phyloP scores from a whole-genome alignment of 2,797 vertebrate species.

The Arrhamphus sclerolepis region DNA sequence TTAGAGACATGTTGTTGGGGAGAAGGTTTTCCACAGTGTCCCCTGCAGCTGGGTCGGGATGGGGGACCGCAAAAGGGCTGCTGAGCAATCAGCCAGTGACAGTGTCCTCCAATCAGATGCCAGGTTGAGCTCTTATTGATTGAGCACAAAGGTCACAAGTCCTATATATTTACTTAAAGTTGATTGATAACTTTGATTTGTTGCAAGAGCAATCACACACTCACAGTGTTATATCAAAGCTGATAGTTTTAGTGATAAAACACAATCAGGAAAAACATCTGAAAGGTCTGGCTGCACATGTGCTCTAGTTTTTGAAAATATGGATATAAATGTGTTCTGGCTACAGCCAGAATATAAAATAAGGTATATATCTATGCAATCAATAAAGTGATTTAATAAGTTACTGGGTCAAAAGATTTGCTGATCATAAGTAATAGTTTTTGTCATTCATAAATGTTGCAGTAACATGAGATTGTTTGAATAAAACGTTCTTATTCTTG shows the following conservation, averaged over 20 bases:
- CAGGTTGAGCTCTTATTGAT: slow-evolving; percentile 40
- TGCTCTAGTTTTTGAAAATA: no score
- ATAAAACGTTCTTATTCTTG: no score
- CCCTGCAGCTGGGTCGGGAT: background rate
- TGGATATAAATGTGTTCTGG: no score
- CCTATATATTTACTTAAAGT: slow-evolving; percentile 60
- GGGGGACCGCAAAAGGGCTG: slow-evolving; percentile 6
- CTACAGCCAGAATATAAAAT: no score
- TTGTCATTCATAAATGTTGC: no score
- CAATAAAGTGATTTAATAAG: no score
- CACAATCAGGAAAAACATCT: background rate
- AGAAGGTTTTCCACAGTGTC: slow-evolving; percentile 22
- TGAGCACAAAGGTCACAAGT: slow-evolving; percentile 64
- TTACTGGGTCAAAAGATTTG: no score
- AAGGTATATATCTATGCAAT: no score
- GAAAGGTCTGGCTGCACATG: no score
- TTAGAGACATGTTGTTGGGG: slow-evolving; percentile 56
- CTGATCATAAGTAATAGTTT: no score
- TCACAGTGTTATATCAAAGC: background rate
- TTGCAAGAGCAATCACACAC: slow-evolving; percentile 5
- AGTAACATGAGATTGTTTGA: no score
- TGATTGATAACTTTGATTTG: slow-evolving; percentile 53
- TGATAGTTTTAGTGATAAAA: background rate
- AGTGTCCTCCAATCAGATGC: slow-evolving; percentile 52
- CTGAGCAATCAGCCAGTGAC: slow-evolving; percentile 2